Conservation (phyloP, 2,888 invertebrate genomes). For the Dasypogon diadema region DNA sequence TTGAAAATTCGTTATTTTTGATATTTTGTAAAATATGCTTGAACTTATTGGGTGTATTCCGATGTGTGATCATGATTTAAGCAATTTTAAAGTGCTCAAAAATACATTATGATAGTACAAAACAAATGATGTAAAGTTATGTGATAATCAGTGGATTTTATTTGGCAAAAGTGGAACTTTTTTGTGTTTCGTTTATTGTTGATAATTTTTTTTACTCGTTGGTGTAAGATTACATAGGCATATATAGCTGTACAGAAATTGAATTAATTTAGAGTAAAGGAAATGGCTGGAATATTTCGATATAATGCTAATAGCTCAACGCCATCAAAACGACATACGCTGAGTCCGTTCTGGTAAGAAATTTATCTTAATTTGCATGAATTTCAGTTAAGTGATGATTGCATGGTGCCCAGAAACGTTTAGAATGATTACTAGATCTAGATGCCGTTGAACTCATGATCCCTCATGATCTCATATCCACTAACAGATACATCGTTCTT, state of each 20-base stretch:
- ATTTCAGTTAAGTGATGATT: conserved; percentile 30
- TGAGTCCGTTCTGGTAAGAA: conserved; percentile 66
- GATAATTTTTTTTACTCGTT: neutral
- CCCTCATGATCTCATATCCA: conserved; percentile 13
- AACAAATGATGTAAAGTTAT: conserved; percentile 18
- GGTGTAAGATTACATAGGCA: neutral
- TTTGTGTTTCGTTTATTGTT: neutral
- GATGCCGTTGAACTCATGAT: conserved; percentile 42
- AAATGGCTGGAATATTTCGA: conserved; percentile 68
- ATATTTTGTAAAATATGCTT: conserved; percentile 15
- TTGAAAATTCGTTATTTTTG: conserved; percentile 6
- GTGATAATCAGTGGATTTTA: conserved; percentile 16
- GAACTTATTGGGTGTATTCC: neutral
- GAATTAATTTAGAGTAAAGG: conserved; percentile 15
- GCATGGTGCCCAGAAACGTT: conserved; percentile 7
- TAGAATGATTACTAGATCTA: conserved; percentile 4
- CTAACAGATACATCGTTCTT: neutral
- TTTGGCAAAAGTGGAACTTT: neutral
- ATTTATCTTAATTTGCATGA: conserved; percentile 28
- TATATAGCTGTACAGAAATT: neutral
- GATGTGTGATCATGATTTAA: neutral
- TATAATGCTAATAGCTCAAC: conserved; percentile 62
- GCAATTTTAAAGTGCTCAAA: neutral
- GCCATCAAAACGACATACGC: conserved; percentile 63
- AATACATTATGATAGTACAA: conserved; percentile 20